A percentile compares a stretch with the other conserved stretches of the same genome.
Evolutionary conservation across 2,113 vertebrate species (phyloP).

Genomic region (Uria lomvia): DNA sequence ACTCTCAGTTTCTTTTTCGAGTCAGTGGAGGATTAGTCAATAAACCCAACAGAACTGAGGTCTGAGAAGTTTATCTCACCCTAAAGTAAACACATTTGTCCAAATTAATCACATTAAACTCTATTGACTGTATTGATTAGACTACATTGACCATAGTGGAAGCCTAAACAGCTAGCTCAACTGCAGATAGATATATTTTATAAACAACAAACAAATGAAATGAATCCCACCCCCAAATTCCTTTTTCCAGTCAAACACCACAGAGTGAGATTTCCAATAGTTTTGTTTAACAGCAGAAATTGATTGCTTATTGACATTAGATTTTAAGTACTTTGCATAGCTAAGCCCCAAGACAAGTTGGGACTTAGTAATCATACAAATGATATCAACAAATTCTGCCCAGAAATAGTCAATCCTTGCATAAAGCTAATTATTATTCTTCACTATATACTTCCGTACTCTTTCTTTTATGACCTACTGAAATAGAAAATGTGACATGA

Average conservation of each 20-base stretch:
- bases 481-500: background rate
- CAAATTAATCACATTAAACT: constrained; percentile 34
- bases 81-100: constrained; percentile 39
- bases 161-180: background rate
- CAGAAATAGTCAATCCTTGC: background rate
- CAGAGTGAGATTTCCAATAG: background rate
- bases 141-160: background rate
- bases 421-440: background rate
- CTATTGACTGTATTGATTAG: constrained; percentile 20
- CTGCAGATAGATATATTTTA: background rate
- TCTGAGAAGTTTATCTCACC: background rate
- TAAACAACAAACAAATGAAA: background rate
- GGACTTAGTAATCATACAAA: background rate
- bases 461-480: background rate
- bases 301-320: background rate
- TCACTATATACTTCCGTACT: background rate
- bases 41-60: background rate
- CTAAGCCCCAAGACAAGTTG: background rate
- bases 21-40: background rate
- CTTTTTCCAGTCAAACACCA: background rate
- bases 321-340: background rate
- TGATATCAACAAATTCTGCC: background rate
- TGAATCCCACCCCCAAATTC: background rate
- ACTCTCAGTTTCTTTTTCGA: background rate
- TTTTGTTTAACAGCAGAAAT: background rate